Conservation (phyloP, 2,113 vertebrate species). For the Oceanodroma tethys region DNA sequence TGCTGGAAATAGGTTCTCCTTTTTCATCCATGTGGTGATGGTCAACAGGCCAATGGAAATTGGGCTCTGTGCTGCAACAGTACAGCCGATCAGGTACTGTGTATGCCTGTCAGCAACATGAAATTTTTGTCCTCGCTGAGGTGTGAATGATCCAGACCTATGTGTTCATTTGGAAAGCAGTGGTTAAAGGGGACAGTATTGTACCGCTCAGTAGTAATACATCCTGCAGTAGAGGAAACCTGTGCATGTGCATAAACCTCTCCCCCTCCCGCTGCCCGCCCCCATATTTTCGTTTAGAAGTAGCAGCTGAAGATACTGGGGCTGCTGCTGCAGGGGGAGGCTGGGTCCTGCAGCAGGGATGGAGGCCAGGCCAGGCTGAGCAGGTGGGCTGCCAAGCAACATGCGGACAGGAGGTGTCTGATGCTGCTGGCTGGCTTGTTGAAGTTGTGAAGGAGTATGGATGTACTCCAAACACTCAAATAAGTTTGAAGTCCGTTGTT, state of each 20-base stretch:
- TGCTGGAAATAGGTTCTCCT: background rate
- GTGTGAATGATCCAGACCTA: background rate
- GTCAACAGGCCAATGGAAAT: background rate
- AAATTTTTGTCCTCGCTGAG: background rate
- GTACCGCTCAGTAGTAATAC: background rate
- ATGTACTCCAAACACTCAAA: background rate
- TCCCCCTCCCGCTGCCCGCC: too few relatives aligned
- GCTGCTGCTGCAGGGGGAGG: fast-evolving
- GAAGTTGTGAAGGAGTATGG: background rate
- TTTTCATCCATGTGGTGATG: background rate
- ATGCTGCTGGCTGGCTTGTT: background rate
- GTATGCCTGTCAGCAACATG: background rate
- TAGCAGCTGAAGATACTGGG: background rate
- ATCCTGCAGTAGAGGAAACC: background rate
- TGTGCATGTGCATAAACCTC: background rate
- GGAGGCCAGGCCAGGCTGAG: background rate
- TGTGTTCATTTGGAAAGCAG: background rate
- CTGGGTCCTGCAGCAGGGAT: background rate
- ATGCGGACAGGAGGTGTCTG: background rate
- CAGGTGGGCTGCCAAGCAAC: background rate
- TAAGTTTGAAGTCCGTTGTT: background rate
- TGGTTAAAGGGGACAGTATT: background rate
- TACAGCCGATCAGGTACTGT: background rate
- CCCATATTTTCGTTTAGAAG: background rate
- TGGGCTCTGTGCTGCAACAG: background rate